Evolutionary conservation across 2,113 vertebrate genomes (phyloP), one percentile per base, ranked within the genome.

Genomic region (Xenopus laevis): DNA sequence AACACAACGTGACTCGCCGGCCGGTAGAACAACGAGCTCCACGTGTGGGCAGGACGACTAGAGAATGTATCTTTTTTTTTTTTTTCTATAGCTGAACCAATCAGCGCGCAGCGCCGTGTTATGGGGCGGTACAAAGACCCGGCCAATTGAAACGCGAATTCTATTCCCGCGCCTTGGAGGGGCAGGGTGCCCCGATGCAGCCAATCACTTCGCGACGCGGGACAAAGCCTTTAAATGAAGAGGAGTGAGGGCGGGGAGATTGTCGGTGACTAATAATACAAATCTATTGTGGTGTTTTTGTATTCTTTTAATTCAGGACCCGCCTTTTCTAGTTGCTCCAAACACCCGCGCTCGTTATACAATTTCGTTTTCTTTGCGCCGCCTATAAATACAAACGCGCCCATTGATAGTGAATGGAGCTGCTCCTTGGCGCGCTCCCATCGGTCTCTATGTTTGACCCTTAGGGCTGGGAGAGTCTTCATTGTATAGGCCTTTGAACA

Each of bases 171-270:
- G 72, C 59, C 59, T 61, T 4, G 33, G 18, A 27, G 9, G 12
- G 58, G 58, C 50, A 13, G 10, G 20, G 17, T 27, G 1, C 23
- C 13, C 23, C 15, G 16, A 27, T 20, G 58, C 17, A 76, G 47
- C 73, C 73, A 76, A 76, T 76, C n/a, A 63, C 30, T 2, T n/a
- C 47, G n/a, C 46, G 50, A 59, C 3, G 3, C 7, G 17, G 23
- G 65, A 18, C 72, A 59, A 67, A 23, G 64, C 55, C 40, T 75
- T 75, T 68, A 33, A 75, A 75, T 75, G 65, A 27, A 27, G 4
- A 52, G 30, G 47, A 67, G 53, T 4, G 23, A 27, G 23, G 23
- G 4, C 23, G 72, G 55, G 50, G n/a, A 27, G 70, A 11, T 27
- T 13, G n/a, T n/a, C n/a, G 0, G 47, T 13, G 17, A 57, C 6